phyloP scores from a whole-genome alignment of 1,140 invertebrate genomes.

The Hycleus cichorii region DNA sequence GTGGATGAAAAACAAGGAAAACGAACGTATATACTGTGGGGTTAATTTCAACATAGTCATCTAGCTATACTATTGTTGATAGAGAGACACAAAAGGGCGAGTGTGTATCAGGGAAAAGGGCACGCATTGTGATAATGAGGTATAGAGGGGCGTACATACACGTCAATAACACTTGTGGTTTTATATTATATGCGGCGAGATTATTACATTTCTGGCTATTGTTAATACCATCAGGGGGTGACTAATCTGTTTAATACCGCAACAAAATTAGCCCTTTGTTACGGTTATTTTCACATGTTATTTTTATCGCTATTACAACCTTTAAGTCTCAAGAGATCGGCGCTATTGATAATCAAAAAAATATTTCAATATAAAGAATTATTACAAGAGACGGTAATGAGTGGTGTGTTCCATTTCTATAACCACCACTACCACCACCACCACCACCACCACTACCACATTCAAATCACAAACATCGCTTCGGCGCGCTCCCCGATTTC shows the following conservation, averaged over 20 bases:
- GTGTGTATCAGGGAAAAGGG: neutral
- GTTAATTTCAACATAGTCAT: constrained; percentile 8
- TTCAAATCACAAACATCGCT: constrained; percentile 11
- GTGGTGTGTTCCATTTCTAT: too few species aligned
- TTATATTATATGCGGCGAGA: neutral
- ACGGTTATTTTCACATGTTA: too few species aligned
- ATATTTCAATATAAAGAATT: too few species aligned
- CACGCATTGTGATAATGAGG: constrained; percentile 15
- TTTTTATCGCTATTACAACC: too few species aligned
- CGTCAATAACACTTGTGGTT: constrained; percentile 14
- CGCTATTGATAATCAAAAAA: too few species aligned
- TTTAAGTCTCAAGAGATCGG: too few species aligned
- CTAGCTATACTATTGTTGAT: neutral
- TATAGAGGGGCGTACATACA: constrained; percentile 1
- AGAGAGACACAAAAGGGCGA: too few species aligned
- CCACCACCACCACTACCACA: too few species aligned
- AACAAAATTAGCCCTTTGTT: too few species aligned
- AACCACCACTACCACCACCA: too few species aligned
- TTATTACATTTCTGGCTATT: constrained; percentile 6
- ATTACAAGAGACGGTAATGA: too few species aligned
- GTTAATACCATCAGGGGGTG: constrained; percentile 6
- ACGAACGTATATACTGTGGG: neutral
- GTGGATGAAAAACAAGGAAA: too few species aligned
- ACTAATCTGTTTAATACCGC: constrained; percentile 1
- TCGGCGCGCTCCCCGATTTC: constrained; percentile 27